A percentile compares a stretch with the other conserved stretches of the same genome.
These are phyloP conservation scores for Meteorus colon DNA, from an alignment of 2,888 invertebrate species.

Conservation along the genomic window DNA sequence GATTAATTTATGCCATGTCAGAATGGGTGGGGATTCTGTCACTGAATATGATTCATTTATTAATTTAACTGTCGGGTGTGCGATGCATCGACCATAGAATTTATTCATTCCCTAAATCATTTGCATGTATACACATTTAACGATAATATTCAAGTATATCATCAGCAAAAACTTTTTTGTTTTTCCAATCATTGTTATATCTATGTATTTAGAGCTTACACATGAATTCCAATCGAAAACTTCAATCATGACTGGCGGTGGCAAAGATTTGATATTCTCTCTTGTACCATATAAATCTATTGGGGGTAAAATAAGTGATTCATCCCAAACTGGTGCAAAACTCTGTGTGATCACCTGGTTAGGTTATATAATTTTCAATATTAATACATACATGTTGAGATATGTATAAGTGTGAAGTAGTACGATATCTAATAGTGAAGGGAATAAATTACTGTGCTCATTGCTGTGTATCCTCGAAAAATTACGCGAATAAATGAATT, in stretches of 20 bases:
- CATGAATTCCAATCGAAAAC: conserved; percentile 74
- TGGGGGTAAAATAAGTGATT: conserved; percentile 75
- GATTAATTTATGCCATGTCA: conserved; percentile 72
- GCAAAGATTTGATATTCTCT: conserved; percentile 69
- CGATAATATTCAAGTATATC: neutral
- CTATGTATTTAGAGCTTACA: conserved; percentile 62
- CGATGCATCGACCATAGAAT: conserved; percentile 72
- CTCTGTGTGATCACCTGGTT: conserved; percentile 70
- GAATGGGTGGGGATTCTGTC: conserved; percentile 70
- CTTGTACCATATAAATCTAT: conserved; percentile 71
- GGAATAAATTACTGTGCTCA: conserved; percentile 70
- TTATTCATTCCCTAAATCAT: conserved; percentile 60
- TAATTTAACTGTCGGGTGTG: conserved; percentile 72
- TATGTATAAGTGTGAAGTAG: neutral
- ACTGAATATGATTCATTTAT: conserved; percentile 65
- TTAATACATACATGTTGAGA: neutral
- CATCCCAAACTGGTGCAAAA: conserved; percentile 79
- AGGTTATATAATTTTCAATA: conserved; percentile 17
- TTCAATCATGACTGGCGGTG: conserved; percentile 73
- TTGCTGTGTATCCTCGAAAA: conserved; percentile 69
- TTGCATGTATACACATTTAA: neutral
- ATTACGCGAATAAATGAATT: conserved; percentile 75
- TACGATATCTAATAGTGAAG: neutral
- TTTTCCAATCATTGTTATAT: neutral
- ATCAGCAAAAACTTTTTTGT: too few species aligned